Base-by-base conservation (phyloP, 1,140 invertebrate genomes). In the Brachionus koreanus region DNA sequence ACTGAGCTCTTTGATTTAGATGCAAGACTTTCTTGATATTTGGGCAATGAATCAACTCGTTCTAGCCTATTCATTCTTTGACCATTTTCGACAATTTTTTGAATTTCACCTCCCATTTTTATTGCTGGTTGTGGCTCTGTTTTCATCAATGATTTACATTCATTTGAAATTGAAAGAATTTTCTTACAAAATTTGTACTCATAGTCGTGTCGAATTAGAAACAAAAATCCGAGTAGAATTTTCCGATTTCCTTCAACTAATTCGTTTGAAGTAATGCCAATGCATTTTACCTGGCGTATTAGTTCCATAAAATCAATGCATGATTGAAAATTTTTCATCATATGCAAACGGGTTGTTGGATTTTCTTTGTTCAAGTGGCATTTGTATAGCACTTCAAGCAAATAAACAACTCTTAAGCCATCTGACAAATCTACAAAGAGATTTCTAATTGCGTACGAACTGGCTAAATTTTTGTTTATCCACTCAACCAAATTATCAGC, bases 221-320 rank as follows among this genome's bases (percentile, higher is more conserved):
- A 79, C 33, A 79, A 61, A n/a, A 79, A 42, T 5, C 49, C 76
- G 12, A 79, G 61, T 13, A 79, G 49, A 37, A 79, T 57, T 65
- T 79, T 79, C 25, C 12, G 76, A 33, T 79, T 79, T 23, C 76
- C 76, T 0, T 79, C 23, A 23, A 42, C 76, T n/a, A 79, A 25
- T 5, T 79, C 76, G 19, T 0, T 39, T 7, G 76, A 25, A 65
- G 10, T 57, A 10, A 79, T 79, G 5, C 61, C 61, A 12, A 79
- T 19, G 43, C 76, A 79, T 37, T 79, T 65, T 2, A 79, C 76
- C n/a, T 43, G 37, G 3, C 76, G 76, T 16, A 33, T 35, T 33
- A 37, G 10, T 43, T 79, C 49, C 76, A 79, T 57, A n/a, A 61
- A 79, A 61, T 79, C 33, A 65, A 79, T 57, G 39, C 76, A 79